These are phyloP conservation scores for Psittacara wagleri DNA, from an alignment of 2,113 vertebrate genomes.

Conservation along the genomic window DNA sequence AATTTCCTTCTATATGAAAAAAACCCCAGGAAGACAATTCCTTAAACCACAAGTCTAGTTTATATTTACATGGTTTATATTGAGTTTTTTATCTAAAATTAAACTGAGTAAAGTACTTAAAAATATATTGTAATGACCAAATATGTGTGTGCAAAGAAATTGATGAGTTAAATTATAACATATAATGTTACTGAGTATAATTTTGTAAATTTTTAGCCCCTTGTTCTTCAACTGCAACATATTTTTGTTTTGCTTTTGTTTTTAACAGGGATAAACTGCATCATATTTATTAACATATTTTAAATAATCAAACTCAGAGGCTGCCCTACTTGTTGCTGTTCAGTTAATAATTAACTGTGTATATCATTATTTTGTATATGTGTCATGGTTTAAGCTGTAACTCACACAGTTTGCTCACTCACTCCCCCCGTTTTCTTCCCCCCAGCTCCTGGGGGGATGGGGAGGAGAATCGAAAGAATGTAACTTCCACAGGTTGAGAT, in stretches of 20 bases:
- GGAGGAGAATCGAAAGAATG: no score
- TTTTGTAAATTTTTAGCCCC: background rate
- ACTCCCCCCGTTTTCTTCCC: no score
- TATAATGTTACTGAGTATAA: background rate
- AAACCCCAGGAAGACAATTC: rapidly evolving
- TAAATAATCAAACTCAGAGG: background rate
- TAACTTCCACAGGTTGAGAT: no score
- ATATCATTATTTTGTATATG: background rate
- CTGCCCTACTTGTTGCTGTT: background rate
- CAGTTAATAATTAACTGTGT: background rate
- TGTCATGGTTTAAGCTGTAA: no score
- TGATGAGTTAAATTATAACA: background rate
- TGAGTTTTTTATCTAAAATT: background rate
- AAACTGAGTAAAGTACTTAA: background rate
- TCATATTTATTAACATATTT: background rate
- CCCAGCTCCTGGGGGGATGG: no score
- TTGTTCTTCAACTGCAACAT: background rate
- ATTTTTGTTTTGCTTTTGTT: background rate
- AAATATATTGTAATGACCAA: background rate
- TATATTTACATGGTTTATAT: background rate
- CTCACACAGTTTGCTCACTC: no score
- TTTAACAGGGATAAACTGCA: background rate
- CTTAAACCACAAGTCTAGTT: background rate
- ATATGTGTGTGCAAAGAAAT: background rate
- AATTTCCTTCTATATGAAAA: background rate